phyloP scores from a whole-genome alignment of 2,888 invertebrate species.

The Dexiosoma caninum region DNA sequence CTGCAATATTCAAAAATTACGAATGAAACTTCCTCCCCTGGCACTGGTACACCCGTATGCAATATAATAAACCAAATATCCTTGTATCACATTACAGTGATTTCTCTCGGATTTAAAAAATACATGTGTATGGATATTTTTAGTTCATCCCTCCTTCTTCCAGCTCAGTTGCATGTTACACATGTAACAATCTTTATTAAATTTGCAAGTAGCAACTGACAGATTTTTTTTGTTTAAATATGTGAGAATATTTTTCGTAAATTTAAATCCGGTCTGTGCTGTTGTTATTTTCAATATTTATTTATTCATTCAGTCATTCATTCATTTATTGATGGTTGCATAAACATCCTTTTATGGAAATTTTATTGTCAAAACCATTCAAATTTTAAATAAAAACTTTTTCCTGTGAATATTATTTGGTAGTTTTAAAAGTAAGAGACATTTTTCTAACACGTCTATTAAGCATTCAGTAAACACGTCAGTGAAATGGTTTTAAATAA shows the following conservation, averaged over 20 bases:
- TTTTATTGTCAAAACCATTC: not conserved
- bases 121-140: no score
- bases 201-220: slow-evolving; percentile 24
- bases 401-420: not conserved
- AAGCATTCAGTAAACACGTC: not conserved
- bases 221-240: not conserved
- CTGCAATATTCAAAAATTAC: not conserved
- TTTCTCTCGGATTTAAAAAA: slow-evolving; percentile 2
- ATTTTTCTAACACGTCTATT: not conserved
- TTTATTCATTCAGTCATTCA: no score
- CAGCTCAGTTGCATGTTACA: not conserved
- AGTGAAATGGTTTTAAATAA: not conserved
- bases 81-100: slow-evolving; percentile 42
- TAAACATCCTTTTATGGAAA: slow-evolving; percentile 13
- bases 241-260: slow-evolving; percentile 18
- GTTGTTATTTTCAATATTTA: not conserved
- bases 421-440: not conserved
- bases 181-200: slow-evolving; percentile 14
- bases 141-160: not conserved
- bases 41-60: not conserved
- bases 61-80: not conserved
- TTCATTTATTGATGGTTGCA: not conserved
- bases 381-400: not conserved
- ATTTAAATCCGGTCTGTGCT: slow-evolving; percentile 24
- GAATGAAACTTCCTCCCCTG: not conserved